Evolutionary conservation across 2,113 vertebrate species (phyloP), one percentile per base, ranked within the genome.

Genomic region (Pristiophorus japonicus): DNA sequence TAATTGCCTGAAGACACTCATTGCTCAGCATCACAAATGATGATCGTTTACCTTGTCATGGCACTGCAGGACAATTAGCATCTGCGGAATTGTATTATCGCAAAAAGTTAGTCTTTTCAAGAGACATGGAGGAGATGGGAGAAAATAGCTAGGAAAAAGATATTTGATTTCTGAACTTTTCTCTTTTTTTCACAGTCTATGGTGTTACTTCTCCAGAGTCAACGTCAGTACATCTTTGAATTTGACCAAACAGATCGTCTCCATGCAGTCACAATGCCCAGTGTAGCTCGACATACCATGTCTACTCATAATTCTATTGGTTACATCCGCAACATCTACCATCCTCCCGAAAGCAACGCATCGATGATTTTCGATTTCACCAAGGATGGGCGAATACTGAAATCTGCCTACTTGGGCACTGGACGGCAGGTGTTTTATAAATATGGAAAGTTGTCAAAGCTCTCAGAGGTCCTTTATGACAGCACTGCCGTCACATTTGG

Each of bases 251-350:
- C 98, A 0, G 98, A 98, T 78, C 98, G 98, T 2, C 98, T 99
- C 95, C 98, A 98, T 0, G 98, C 99, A 0, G 99, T 99, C 96
- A 99, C 99, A 96, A 99, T 99, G 99, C 99, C 99, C 66, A 99
- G 99, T 0, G 99, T 99, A 0, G 99, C 99, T 63, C 98, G 99
- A 95, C 99, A 99, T 97, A 99, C 98, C 96, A 98, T 99, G 99
- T 98, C 98, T 97, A 99, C 99, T 0, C 99, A 99, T 96, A 98
- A 98, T 93, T 99, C 99, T 3, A 96, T 99, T 0, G 99, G 99
- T 97, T 99, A 99, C 97, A 99, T 99, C 95, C 98, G 99, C 95
- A 99, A 99, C 96, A 99, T 98, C 95, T 99, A 99, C 96, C 99
- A 98, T 96, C 99, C 99, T 0, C 99, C 99, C 0, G 99, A 99